Evolutionary conservation across 2,888 invertebrate genomes (phyloP).

Genomic region (Sarcophaga rosellei): DNA sequence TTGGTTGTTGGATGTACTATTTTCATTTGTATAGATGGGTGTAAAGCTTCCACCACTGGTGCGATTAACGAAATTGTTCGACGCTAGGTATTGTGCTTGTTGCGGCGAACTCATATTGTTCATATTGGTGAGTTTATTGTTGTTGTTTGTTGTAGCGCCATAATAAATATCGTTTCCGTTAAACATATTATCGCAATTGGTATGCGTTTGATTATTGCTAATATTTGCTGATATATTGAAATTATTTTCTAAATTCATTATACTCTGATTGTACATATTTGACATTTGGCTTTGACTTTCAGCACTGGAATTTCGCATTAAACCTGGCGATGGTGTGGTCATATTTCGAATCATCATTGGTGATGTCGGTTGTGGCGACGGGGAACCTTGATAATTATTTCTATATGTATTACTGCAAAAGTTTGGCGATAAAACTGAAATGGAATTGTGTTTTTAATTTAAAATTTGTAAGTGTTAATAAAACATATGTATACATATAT

Average conservation of each 20-base stretch:
- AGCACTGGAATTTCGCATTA: slow-evolving; percentile 63
- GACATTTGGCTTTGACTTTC: slow-evolving; percentile 66
- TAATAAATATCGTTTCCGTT: slow-evolving; percentile 7
- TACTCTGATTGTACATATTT: slow-evolving; percentile 56
- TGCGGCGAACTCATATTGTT: slow-evolving; percentile 21
- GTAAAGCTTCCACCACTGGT: slow-evolving; percentile 70
- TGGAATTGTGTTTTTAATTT: background rate
- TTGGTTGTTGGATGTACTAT: background rate
- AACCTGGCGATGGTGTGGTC: slow-evolving; percentile 69
- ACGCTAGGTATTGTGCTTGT: slow-evolving; percentile 21
- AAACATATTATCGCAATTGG: slow-evolving; percentile 49
- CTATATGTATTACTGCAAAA: slow-evolving; percentile 71
- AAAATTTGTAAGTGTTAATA: background rate
- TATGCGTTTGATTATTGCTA: slow-evolving; percentile 65
- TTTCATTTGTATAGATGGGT: slow-evolving; percentile 53
- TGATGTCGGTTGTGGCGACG: slow-evolving; percentile 75
- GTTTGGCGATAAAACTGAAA: slow-evolving; percentile 72
- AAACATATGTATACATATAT: too few relatives aligned
- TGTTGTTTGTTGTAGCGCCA: slow-evolving; percentile 53
- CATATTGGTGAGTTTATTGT: slow-evolving; percentile 18
- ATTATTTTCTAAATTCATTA: slow-evolving; percentile 50
- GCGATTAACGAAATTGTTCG: slow-evolving; percentile 61
- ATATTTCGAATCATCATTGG: slow-evolving; percentile 71
- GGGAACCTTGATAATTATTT: slow-evolving; percentile 72
- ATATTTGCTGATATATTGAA: slow-evolving; percentile 61